Percentiles rank a stretch among this genome's conserved stretches.
phyloP scores from a whole-genome alignment of 92 coral and sea anemone genomes.

The Siderastrea siderea region DNA sequence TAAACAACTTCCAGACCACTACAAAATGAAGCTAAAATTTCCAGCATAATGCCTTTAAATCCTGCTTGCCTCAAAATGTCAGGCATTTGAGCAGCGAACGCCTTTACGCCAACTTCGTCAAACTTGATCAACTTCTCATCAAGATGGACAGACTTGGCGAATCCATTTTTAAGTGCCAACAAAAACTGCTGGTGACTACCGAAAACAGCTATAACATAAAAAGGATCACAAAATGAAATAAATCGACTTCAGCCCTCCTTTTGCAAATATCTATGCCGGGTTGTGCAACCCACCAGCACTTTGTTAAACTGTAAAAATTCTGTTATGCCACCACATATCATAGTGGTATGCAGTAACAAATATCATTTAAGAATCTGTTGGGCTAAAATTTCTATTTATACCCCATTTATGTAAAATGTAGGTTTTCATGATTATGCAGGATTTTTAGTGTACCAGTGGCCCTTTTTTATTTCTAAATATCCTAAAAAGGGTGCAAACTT shows the following conservation, averaged over 20 bases:
- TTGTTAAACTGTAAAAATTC: constrained; percentile 1
- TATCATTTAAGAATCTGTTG: not conserved
- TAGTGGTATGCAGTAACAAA: not conserved
- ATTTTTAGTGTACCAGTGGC: not conserved
- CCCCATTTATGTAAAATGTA: not conserved
- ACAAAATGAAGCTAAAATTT: constrained; percentile 27
- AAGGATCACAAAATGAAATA: constrained; percentile 5
- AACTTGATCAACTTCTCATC: constrained; percentile 54
- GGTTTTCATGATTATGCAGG: not conserved
- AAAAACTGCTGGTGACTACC: constrained; percentile 15
- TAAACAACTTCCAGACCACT: constrained; percentile 38
- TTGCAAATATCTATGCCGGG: not conserved
- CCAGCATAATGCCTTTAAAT: constrained; percentile 40
- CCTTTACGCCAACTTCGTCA: constrained; percentile 59
- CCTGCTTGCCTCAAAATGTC: constrained; percentile 35
- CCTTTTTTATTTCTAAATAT: not conserved
- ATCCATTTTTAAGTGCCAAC: constrained; percentile 37
- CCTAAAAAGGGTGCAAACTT: not conserved
- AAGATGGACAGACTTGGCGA: constrained; percentile 36
- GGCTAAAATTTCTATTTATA: too few species aligned
- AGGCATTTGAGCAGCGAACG: constrained; percentile 50
- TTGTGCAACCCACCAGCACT: constrained; percentile 15
- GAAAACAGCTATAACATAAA: constrained; percentile 4
- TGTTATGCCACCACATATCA: constrained; percentile 13
- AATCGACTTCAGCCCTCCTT: constrained; percentile 5